Base-by-base conservation (phyloP, 2,888 invertebrate genomes). In the Megastigmus dorsalis region DNA sequence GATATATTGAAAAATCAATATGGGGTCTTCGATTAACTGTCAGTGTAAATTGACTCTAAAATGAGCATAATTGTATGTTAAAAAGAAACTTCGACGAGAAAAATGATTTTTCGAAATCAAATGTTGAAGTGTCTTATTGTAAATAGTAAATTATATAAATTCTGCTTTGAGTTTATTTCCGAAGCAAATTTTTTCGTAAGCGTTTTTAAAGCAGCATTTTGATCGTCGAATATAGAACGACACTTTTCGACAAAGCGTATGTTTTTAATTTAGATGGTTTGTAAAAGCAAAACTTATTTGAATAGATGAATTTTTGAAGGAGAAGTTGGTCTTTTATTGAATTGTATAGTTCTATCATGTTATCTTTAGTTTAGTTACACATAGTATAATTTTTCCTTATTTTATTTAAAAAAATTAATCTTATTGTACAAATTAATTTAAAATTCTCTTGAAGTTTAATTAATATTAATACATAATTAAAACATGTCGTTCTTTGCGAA, bases 11-110 rank as follows among this genome's bases (percentile, higher is more conserved):
- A 15, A 36, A 43, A 63, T 63, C 13, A 41, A 48, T 57, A 57
- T 15, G 20, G 41, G 48, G 62, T 30, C 15, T 63, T 71, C 62
- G 45, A 38, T 30, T 71, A 55, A 45, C 48, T 55, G 33, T 65
- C 43, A 45, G 23, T 62, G 60, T 54, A 70, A 62, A 62, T 50
- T 43, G 18, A 57, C 60, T 54, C 33, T 67, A 60, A 60, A 28
- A 26, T 3, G 57, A 69, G 54, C 63, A 36, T 57, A 41, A 43
- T 57, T 71, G 33, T 57, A 71, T 55, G 45, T 33, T 9, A 41
- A 60, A 54, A 13, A 33, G n/a, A 48, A 62, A 71, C 23, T 63
- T 63, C 36, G 20, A 57, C 38, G 38, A 41, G 18, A 50, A 28
- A 45, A 10, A 36, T 28, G 9, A 43, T 54, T 43, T 28, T 28